Evolutionary conservation across 2,113 vertebrate species (phyloP).

Genomic region (Grantiella picta): DNA sequence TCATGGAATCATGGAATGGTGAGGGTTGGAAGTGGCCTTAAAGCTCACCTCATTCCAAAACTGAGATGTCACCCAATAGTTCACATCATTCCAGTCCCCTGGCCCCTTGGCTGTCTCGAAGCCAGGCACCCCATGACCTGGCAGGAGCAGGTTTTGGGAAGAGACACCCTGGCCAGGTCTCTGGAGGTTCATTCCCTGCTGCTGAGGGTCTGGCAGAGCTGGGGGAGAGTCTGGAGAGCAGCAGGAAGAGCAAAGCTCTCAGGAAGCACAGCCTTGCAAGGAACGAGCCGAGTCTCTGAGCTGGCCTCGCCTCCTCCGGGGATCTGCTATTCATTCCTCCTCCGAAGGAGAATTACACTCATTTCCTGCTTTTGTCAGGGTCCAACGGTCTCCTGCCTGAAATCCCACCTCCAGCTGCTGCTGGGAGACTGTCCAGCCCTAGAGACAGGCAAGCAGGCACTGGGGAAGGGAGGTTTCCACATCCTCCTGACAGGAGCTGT

Average conservation of each 20-base stretch:
- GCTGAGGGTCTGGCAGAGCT: not conserved
- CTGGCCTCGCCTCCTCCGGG: not conserved
- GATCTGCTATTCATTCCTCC: not conserved
- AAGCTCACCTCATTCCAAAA: not conserved
- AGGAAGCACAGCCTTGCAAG: not conserved
- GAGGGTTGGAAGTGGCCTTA: not conserved
- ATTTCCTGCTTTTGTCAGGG: not conserved
- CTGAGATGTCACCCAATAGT: not conserved
- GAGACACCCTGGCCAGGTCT: not conserved
- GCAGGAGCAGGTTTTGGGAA: not conserved
- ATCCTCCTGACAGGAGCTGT: not conserved
- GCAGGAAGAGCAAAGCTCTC: not conserved
- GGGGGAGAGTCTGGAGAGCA: not conserved
- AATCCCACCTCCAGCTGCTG: not conserved
- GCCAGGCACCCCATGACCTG: rapidly evolving
- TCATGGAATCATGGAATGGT: not conserved
- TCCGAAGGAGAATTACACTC: not conserved
- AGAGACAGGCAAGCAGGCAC: not conserved
- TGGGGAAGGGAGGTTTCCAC: not conserved
- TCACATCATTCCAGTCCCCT: not conserved
- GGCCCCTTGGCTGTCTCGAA: not conserved
- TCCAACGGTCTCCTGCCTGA: not conserved
- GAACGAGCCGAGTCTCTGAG: not conserved
- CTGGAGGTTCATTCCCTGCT: not conserved
- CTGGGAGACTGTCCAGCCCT: not conserved